Conservation (phyloP, 2,888 invertebrate species). For the Tromatobia lineatoria region DNA sequence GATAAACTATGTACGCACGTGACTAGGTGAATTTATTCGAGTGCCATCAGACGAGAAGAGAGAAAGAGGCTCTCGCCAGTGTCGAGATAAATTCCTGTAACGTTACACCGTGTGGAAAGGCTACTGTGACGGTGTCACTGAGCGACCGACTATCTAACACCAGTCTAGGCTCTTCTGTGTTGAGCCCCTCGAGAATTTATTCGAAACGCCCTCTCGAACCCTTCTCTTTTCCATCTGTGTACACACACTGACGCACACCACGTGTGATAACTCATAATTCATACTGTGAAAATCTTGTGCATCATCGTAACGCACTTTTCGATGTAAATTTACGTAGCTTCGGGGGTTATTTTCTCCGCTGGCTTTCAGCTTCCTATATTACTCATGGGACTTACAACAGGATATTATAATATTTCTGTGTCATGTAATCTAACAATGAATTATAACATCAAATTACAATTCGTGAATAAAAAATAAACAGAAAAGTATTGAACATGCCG, state of each 20-base stretch:
- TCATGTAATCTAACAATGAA: not conserved
- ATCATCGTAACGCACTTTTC: conserved; percentile 21
- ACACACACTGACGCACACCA: conserved; percentile 24
- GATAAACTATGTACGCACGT: conserved; percentile 49
- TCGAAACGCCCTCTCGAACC: conserved; percentile 37
- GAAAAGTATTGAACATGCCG: no score
- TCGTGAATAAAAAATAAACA: no score
- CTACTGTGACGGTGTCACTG: conserved; percentile 10
- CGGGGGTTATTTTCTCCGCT: conserved; percentile 14
- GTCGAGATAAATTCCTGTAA: conserved; percentile 50
- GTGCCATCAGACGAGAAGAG: conserved; percentile 5
- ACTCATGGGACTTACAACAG: not conserved
- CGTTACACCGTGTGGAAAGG: conserved; percentile 5
- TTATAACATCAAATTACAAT: not conserved
- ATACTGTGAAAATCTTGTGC: conserved; percentile 21
- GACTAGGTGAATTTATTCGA: conserved; percentile 47
- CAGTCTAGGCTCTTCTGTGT: not conserved
- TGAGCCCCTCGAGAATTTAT: conserved; percentile 38
- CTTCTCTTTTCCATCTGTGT: not conserved
- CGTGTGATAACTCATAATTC: conserved; percentile 48
- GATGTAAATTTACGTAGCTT: conserved; percentile 24
- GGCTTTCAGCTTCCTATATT: not conserved
- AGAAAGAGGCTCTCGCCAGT: not conserved
- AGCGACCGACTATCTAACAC: not conserved
- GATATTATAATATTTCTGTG: not conserved